phyloP scores from a whole-genome alignment of 2,113 vertebrate species.

The Tupaia chinensis region DNA sequence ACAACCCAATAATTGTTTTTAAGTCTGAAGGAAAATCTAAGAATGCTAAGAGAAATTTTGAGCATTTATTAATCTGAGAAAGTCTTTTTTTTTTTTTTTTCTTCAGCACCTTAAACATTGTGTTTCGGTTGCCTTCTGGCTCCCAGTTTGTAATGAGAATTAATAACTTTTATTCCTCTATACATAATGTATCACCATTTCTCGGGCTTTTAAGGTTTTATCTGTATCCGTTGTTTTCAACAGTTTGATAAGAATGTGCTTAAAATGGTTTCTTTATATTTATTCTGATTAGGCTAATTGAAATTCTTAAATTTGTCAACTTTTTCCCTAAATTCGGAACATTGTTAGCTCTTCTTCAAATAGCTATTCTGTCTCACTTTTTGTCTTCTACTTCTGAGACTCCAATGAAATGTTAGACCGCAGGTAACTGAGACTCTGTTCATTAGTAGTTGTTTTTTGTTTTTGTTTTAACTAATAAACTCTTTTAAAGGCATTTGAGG shows the following conservation, averaged over 20 bases:
- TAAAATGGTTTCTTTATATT: not conserved
- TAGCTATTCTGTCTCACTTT: constrained; percentile 8
- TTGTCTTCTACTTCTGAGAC: not conserved
- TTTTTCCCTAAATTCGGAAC: constrained; percentile 30
- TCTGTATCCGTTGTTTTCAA: constrained; percentile 18
- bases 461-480: not conserved
- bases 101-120: not conserved
- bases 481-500: not conserved
- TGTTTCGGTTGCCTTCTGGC: not conserved
- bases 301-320: not conserved
- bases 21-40: not conserved
- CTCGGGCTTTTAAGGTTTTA: not conserved
- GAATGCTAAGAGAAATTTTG: not conserved
- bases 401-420: not conserved
- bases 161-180: not conserved
- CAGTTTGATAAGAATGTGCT: not conserved
- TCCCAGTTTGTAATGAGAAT: not conserved
- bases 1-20: not conserved
- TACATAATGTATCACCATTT: not conserved
- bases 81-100: constrained; percentile 18
- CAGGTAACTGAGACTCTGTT: not conserved
- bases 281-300: not conserved
- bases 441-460: not conserved
- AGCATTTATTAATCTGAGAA: not conserved
- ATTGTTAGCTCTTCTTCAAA: constrained; percentile 26